These are phyloP conservation scores for Penaeus indicus DNA, from an alignment of 1,140 invertebrate species.

Conservation along the genomic window DNA sequence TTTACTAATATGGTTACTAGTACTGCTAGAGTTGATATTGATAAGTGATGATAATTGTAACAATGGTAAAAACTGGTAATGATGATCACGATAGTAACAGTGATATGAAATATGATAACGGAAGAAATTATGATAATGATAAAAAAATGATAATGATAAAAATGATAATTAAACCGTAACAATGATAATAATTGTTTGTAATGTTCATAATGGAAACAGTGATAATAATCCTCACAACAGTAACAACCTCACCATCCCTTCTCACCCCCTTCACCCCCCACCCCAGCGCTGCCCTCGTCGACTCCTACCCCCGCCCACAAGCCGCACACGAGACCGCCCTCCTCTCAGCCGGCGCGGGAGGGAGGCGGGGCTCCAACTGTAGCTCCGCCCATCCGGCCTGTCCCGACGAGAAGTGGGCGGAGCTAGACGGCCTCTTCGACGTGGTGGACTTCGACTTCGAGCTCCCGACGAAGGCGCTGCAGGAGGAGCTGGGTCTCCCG, in stretches of 20 bases:
- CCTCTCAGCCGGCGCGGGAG: conserved; percentile 18
- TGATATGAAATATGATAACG: too few relatives aligned
- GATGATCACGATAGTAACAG: too few relatives aligned
- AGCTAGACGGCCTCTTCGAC: not conserved
- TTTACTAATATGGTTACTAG: not conserved
- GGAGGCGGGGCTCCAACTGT: conserved; percentile 14
- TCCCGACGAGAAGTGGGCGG: conserved; percentile 16
- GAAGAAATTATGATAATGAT: too few relatives aligned
- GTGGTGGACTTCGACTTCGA: not conserved
- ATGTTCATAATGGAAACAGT: too few relatives aligned
- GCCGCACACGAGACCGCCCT: not conserved
- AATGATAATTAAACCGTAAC: too few relatives aligned
- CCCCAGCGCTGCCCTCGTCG: conserved; percentile 34
- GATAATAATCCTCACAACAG: not conserved
- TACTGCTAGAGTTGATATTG: not conserved
- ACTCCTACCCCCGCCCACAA: conserved; percentile 23
- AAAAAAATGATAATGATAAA: too few relatives aligned
- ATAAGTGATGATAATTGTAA: too few relatives aligned
- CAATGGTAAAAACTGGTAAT: too few relatives aligned
- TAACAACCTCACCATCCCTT: too few relatives aligned
- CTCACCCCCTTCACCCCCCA: not conserved
- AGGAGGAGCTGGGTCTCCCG: conserved; percentile 14
- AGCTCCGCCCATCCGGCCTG: conserved; percentile 31
- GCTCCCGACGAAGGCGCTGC: conserved; percentile 21
- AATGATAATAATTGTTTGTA: too few relatives aligned